Base-by-base conservation (phyloP, 2,888 invertebrate species). In the Amphiduros pacificus region DNA sequence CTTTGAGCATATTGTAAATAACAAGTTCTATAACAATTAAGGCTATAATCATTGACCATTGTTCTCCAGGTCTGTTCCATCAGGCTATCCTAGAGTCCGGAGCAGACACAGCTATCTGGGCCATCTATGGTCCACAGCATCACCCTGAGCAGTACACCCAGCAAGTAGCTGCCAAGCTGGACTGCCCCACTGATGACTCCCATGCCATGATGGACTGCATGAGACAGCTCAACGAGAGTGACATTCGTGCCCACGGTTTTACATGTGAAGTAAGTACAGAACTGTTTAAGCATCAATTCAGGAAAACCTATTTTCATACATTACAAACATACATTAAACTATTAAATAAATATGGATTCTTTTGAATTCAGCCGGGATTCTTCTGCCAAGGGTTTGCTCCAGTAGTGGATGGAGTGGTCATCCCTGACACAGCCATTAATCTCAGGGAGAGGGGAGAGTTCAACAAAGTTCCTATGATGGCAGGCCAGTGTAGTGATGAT, bases 31-130 rank as follows among this genome's bases (percentile, higher is more conserved):
- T n/a, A n/a, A n/a, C n/a, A n/a, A n/a, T n/a, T n/a, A n/a, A n/a
- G n/a, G n/a, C n/a, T n/a, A n/a, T n/a, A n/a, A n/a, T n/a, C n/a
- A n/a, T n/a, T n/a, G n/a, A n/a, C n/a, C n/a, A n/a, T 22, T 28
- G 17, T 5, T 28, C 20, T 53, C 6, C 36, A 61, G 70, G 70
- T 4, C 55, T 73, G 24, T 71, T 73, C 51, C 66, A 68, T 1
- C 64, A 70, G 41, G 64, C 61, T 2, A 73, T 74, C 22, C 57
- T 58, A 14, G 66, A 72, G 59, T 71, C 70, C 50, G 73, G 74
- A 11, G 20, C 66, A 11, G 63, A 64, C 11, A 32, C 29, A 20
- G 55, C 63, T 27, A 20, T 55, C 31, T 64, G 64, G 66, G 53
- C 55, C 2, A 22, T 59, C 36, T 61, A 66, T 40, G 51, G 53